These are phyloP conservation scores for Trissonchulus sp. DNA, from an alignment of 2,888 invertebrate species.

Conservation along the genomic window DNA sequence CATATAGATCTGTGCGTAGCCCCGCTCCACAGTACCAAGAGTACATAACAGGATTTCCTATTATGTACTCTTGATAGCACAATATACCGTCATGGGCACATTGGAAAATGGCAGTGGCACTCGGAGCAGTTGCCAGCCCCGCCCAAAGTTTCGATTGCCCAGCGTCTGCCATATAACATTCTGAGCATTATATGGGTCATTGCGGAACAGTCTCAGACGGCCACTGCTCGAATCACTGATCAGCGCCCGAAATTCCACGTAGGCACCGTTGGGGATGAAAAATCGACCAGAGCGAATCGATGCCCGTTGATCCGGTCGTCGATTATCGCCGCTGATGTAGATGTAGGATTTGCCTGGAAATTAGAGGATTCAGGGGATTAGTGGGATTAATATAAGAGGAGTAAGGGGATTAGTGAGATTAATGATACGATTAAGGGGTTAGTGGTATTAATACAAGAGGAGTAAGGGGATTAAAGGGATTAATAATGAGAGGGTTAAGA, in stretches of 20 bases:
- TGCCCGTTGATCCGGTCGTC: conserved; percentile 16
- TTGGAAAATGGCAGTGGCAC: conserved; percentile 26
- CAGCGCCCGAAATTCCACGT: conserved; percentile 29
- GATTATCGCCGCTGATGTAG: conserved; percentile 23
- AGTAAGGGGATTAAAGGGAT: no score
- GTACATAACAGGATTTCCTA: no score
- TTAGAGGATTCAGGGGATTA: not conserved
- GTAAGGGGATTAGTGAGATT: no score
- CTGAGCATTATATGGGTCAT: not conserved
- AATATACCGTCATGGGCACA: conserved; percentile 29
- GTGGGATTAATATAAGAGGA: not conserved
- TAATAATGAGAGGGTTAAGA: no score
- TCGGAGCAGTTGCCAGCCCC: conserved; percentile 24
- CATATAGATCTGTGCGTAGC: no score
- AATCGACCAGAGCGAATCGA: conserved; percentile 17
- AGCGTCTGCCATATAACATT: conserved; percentile 22
- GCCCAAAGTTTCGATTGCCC: conserved; percentile 9
- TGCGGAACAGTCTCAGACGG: conserved; percentile 26
- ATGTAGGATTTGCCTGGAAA: conserved; percentile 25
- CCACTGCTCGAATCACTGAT: conserved; percentile 23
- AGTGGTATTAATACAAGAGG: no score
- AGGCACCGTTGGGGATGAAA: conserved; percentile 21
- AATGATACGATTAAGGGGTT: no score
- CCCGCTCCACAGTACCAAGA: no score
- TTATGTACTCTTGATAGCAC: no score